Evolutionary conservation across 2,113 vertebrate genomes (phyloP).

Genomic region (Xerus inauris): DNA sequence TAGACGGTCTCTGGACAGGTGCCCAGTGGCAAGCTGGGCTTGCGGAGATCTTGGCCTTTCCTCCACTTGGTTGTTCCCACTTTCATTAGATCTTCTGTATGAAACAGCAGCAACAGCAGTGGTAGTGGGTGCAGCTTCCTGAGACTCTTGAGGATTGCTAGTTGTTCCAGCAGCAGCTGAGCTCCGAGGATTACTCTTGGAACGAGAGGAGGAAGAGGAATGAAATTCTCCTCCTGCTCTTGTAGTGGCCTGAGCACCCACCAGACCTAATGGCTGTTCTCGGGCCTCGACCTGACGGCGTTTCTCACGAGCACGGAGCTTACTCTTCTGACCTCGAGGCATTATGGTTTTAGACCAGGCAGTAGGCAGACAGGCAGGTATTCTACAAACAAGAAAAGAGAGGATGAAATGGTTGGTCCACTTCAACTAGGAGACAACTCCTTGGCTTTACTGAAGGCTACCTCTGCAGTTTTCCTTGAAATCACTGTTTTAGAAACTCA

Average conservation of each 20-base stretch:
- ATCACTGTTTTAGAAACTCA: background rate
- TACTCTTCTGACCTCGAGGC: constrained; percentile 18
- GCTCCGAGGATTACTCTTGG: background rate
- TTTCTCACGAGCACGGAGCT: background rate
- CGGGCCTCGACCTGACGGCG: background rate
- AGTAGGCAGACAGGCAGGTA: background rate
- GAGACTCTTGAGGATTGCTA: background rate
- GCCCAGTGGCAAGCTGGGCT: background rate
- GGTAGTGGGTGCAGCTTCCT: background rate
- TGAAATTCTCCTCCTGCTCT: background rate
- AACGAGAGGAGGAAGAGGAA: background rate
- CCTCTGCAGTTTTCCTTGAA: background rate
- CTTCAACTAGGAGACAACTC: background rate
- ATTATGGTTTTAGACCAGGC: background rate
- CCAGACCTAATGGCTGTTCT: background rate
- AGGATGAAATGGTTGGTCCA: background rate
- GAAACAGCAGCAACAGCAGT: background rate
- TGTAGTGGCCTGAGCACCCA: background rate
- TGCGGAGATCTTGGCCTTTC: background rate
- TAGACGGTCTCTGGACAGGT: background rate
- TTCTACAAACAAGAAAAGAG: background rate
- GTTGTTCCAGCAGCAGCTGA: background rate
- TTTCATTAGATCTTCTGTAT: background rate
- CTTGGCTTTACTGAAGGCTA: background rate
- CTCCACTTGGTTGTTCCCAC: background rate